Base-by-base conservation (phyloP, 2,113 vertebrate species). In the Falco punctatus region DNA sequence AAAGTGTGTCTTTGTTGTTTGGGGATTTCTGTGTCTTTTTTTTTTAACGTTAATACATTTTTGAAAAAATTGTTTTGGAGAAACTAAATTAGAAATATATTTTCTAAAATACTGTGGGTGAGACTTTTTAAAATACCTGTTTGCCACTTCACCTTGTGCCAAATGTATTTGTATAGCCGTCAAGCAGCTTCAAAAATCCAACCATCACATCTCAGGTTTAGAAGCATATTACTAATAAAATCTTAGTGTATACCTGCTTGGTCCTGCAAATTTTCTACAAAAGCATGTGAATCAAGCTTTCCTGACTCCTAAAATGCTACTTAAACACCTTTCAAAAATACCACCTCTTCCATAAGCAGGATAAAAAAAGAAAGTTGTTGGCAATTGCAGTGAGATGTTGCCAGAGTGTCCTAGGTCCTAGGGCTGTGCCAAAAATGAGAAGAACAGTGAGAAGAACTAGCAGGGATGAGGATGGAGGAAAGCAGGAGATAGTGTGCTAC, bases 361-460 rank as follows among this genome's bases (percentile, higher is more conserved):
- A 35, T 62, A 38, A 67, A 87, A n/a, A 87, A 85, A 24, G 9
- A 40, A 81, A 28, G 33, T 21, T 54, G 9, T 42, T 21, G 46
- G 44, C 49, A 40, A 18, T 1, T 44, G 42, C 40, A 88, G 23
- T 30, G 42, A 93, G 26, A 10, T 51, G 32, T 51, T 54, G 7
- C 21, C 51, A 33, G 87, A 33, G 87, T 30, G 26, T 62, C 28
- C 48, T 40, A 16, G 12, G n/a, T 70, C 42, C 35, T 62, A 38
- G 30, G 44, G 9, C 15, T 73, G 17, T 7, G 3, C 27, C 62
- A 90, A 42, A 17, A 59, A 44, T 0, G 0, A 80, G 21, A 10
- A 61, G 85, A 77, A 73, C 4, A 65, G 5, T 13, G 12, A 88
- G 74, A 86, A 73, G 23, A 91, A 28, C 16, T 71, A 67, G n/a